Evolutionary conservation across 2,888 invertebrate species (phyloP).

Genomic region (Hydriomena furcata): DNA sequence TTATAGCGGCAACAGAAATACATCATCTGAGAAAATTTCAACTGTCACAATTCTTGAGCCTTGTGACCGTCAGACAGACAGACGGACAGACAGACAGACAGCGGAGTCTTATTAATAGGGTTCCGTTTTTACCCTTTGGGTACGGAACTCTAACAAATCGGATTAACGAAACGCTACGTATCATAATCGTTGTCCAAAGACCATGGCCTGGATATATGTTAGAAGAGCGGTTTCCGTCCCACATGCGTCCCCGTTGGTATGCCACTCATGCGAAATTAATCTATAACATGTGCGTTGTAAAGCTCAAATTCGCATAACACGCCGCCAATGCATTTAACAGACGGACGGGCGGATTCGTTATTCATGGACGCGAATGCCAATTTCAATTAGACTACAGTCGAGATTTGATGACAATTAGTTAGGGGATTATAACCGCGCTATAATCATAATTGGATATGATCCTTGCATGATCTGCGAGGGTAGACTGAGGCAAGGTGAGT

Average conservation of each 20-base stretch:
- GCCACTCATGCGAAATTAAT: not conserved
- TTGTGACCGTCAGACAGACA: too few species aligned
- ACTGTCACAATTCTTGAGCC: too few species aligned
- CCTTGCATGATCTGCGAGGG: too few species aligned
- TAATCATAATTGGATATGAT: too few species aligned
- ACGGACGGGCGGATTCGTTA: constrained; percentile 11
- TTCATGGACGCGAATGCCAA: constrained; percentile 8
- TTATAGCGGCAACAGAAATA: too few species aligned
- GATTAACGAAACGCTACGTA: not conserved
- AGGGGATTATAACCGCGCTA: too few species aligned
- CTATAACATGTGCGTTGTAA: not conserved
- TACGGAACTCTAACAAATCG: too few species aligned
- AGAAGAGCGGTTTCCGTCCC: constrained; percentile 9
- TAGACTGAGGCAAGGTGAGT: too few species aligned
- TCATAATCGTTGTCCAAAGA: constrained; percentile 3
- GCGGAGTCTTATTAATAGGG: too few species aligned
- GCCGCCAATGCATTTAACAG: constrained; percentile 7
- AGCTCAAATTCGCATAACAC: not conserved
- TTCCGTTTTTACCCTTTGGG: too few species aligned
- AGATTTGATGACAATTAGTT: constrained; percentile 3
- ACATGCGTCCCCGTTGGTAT: constrained; percentile 9
- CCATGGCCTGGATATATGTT: constrained; percentile 10
- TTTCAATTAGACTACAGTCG: constrained; percentile 11
- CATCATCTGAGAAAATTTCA: too few species aligned
- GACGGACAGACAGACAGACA: too few species aligned